These are phyloP conservation scores for Channa maculata DNA, from an alignment of 2,113 vertebrate genomes.

Conservation along the genomic window DNA sequence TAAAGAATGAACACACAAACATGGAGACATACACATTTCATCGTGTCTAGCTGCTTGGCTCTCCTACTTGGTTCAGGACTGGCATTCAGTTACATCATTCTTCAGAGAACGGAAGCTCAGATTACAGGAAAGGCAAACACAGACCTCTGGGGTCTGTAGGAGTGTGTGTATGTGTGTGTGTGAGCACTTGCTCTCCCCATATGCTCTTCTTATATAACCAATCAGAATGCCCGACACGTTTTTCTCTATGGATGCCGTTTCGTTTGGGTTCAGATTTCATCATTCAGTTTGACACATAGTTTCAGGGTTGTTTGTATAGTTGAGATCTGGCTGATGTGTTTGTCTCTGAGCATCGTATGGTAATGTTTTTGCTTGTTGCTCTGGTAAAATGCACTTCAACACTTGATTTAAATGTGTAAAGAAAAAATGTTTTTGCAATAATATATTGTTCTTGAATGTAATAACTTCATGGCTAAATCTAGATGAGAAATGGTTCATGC, in stretches of 20 bases:
- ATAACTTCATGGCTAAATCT: background rate
- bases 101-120: conserved; percentile 83
- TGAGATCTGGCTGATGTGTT: conserved; percentile 47
- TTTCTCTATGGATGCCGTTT: conserved; percentile 59
- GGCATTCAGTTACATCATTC: conserved; percentile 84
- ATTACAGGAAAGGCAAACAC: conserved; percentile 87
- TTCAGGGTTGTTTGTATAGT: conserved; percentile 63
- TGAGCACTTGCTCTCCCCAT: conserved; percentile 47
- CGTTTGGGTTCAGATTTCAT: conserved; percentile 74
- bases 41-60: conserved; percentile 62
- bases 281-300: conserved; percentile 68
- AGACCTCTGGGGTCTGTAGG: conserved; percentile 68
- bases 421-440: background rate
- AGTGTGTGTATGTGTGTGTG: conserved; percentile 37
- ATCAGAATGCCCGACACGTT: conserved; percentile 71
- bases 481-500: conserved; percentile 2
- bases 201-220: conserved; percentile 76
- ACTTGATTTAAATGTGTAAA: conserved; percentile 2
- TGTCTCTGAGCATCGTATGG: conserved; percentile 18
- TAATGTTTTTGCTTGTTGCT: background rate
- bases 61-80: conserved; percentile 68
- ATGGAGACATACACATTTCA: conserved; percentile 37
- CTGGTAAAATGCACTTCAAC: background rate
- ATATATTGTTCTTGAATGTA: background rate
- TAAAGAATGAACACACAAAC: conserved; percentile 24